Evolutionary conservation across 2,888 invertebrate genomes (phyloP).

Genomic region (Bibio marci): DNA sequence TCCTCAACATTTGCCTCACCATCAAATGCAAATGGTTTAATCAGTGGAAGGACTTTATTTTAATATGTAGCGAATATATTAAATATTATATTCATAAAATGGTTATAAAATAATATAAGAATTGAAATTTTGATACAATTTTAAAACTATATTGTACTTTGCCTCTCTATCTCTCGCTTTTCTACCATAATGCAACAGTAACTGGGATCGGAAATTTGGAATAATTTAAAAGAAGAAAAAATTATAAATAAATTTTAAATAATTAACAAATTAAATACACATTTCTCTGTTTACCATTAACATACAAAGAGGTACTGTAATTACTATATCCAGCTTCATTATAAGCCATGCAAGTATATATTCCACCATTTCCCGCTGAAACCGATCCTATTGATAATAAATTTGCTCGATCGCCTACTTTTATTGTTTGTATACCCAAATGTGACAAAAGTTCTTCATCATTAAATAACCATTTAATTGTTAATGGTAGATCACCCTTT

Average conservation of each 20-base stretch:
- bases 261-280: not conserved
- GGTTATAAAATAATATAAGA: too few species aligned
- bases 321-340: slow-evolving; percentile 35
- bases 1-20: slow-evolving; percentile 35
- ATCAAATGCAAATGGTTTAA: slow-evolving; percentile 14
- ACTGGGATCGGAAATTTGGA: too few species aligned
- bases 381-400: slow-evolving; percentile 26
- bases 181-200: too few species aligned
- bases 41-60: slow-evolving; percentile 6
- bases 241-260: too few species aligned
- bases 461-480: slow-evolving; percentile 52
- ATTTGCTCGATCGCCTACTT: slow-evolving; percentile 2
- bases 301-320: slow-evolving; percentile 31
- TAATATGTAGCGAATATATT: too few species aligned
- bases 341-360: slow-evolving; percentile 55
- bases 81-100: too few species aligned
- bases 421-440: slow-evolving; percentile 29
- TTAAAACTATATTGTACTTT: too few species aligned
- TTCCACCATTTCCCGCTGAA: slow-evolving; percentile 50
- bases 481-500: slow-evolving; percentile 64
- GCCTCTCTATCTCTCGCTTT: too few species aligned
- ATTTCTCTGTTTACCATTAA: slow-evolving; percentile 38
- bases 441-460: slow-evolving; percentile 29
- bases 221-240: too few species aligned
- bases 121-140: too few species aligned